Base-by-base conservation (phyloP, 1,140 invertebrate genomes). In the Pomacea maculata region DNA sequence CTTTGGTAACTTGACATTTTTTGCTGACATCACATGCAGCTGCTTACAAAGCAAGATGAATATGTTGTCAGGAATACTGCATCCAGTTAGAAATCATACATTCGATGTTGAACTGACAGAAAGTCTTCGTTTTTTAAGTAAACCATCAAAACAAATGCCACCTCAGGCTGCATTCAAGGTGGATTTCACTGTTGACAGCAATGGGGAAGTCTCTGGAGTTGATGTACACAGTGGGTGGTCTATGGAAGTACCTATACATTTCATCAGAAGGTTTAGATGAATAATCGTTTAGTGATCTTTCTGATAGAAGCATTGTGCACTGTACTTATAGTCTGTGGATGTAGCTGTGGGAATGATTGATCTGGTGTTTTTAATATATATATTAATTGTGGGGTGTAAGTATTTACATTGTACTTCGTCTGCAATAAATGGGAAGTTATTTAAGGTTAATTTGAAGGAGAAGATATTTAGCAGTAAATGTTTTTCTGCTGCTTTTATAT, bases 21-120 rank as follows among this genome's bases (percentile, higher is more conserved):
- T 77, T n/a, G 19, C 17, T 8, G 45, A n/a, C 29, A 19, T 25
- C 29, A 12, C n/a, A 45, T 77, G 34, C 0, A 25, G 21, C n/a
- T 45, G 29, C 9, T 65, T 77, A 17, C 21, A 77, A 25, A 64
- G 75, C 29, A 63, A 52, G 8, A 77, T 77, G 75, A 77, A 54
- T 61, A 65, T 77, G 11, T 52, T 77, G 63, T 64, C 75, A 17
- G 75, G 75, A 45, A 45, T 67, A 52, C 75, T 77, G 7, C 75
- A 76, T 14, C 74, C 74, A 34, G 10, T 29, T 29, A 25, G 61
- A 10, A 61, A 19, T 67, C 63, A 77, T 29, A 67, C 63, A 8
- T 77, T 77, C 21, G 75, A 65, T 6, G 75, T 77, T 17, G 75
- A 77, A 65, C 75, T 77, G 63, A 77, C 75, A 21, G 29, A 77